Evolutionary conservation across 2,888 invertebrate species (phyloP).

Genomic region (Ecdyonurus torrentis): DNA sequence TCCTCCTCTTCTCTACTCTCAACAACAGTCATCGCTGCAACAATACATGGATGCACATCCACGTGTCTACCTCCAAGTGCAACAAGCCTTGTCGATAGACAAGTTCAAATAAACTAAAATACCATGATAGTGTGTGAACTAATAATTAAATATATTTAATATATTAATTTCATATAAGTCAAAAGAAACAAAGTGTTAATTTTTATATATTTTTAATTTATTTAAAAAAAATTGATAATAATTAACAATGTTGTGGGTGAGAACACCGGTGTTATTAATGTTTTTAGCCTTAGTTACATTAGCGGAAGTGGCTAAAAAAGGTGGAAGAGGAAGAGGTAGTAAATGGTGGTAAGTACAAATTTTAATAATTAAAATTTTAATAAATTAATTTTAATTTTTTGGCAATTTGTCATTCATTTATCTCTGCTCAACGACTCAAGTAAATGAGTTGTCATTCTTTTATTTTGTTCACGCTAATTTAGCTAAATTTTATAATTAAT

Average conservation of each 20-base stretch:
- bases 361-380: not conserved
- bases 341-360: conserved; percentile 74
- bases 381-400: not conserved
- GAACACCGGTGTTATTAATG: conserved; percentile 24
- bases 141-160: too few relatives aligned
- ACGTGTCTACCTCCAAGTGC: not conserved
- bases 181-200: too few relatives aligned
- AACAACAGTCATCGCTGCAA: not conserved
- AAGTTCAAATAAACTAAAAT: too few relatives aligned
- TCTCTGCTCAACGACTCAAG: too few relatives aligned
- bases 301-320: conserved; percentile 29
- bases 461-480: too few relatives aligned
- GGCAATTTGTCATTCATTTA: not conserved
- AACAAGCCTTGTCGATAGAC: not conserved
- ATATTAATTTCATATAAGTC: too few relatives aligned
- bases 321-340: conserved; percentile 66
- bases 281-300: conserved; percentile 28
- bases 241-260: conserved; percentile 4
- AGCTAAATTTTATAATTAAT: too few relatives aligned
- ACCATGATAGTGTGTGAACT: too few relatives aligned
- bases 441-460: too few relatives aligned
- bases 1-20: too few relatives aligned
- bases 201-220: too few relatives aligned
- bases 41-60: not conserved
- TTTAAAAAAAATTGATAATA: too few relatives aligned